These are phyloP conservation scores for Sebastes schlegelii DNA, from an alignment of 2,113 vertebrate genomes.

Conservation along the genomic window DNA sequence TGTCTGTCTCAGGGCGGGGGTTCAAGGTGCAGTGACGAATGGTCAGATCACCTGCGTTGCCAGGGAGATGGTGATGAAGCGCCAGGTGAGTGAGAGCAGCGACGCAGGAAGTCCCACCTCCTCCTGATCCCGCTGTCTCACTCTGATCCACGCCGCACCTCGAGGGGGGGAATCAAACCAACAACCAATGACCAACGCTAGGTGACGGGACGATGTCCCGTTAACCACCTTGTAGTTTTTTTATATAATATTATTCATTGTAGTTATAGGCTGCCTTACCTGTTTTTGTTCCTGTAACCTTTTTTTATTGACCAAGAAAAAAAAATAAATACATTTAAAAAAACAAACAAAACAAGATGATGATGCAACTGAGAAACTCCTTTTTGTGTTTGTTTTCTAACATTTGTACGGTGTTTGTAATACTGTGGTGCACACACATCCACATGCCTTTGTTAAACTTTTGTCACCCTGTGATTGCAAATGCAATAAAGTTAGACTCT, in stretches of 20 bases:
- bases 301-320: slow-evolving; percentile 54
- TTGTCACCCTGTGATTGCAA: slow-evolving; percentile 65
- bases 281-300: slow-evolving; percentile 52
- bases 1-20: slow-evolving; percentile 75
- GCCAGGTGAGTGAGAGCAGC: slow-evolving; percentile 78
- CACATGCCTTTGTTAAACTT: slow-evolving; percentile 57
- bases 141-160: slow-evolving; percentile 7
- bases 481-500: slow-evolving; percentile 77
- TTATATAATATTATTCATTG: slow-evolving; percentile 34
- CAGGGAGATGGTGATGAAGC: slow-evolving; percentile 83
- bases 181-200: slow-evolving; percentile 75
- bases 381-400: slow-evolving; percentile 67
- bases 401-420: slow-evolving; percentile 74
- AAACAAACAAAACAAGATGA: slow-evolving; percentile 20
- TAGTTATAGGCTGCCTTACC: slow-evolving; percentile 65
- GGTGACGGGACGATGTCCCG: slow-evolving; percentile 76
- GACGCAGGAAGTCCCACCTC: slow-evolving; percentile 69
- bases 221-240: slow-evolving; percentile 33
- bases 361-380: slow-evolving; percentile 41
- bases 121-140: slow-evolving; percentile 73
- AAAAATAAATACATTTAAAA: slow-evolving; percentile 32
- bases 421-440: slow-evolving; percentile 45
- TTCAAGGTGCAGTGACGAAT: slow-evolving; percentile 73
- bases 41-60: slow-evolving; percentile 82
- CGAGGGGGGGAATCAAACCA: slow-evolving; percentile 27